Base-by-base conservation (phyloP, 2,888 invertebrate species). In the Ochlodes sylvanus region DNA sequence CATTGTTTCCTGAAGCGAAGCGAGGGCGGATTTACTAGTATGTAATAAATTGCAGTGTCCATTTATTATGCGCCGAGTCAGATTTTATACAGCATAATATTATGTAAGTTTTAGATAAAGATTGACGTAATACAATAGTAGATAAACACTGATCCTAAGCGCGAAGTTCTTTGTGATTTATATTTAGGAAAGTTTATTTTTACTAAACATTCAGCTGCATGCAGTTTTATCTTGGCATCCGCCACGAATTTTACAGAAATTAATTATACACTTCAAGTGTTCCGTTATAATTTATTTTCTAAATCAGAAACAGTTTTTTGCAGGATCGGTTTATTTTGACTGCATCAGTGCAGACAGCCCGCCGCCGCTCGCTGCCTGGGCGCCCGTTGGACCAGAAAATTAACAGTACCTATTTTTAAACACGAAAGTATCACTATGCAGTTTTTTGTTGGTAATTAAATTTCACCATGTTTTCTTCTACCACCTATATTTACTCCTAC, bases 341-440 rank as follows among this genome's bases (percentile, higher is more conserved):
- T 63, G 41, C 47, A 50, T 14, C 62, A 54, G 50, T 70, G 74
- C 71, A 75, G 76, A 76, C 76, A 70, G 74, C 69, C 34, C 69
- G 76, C 75, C 75, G 75, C 73, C 72, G 52, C 38, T 5, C 27
- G 27, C 27, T 27, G 27, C 5, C 38, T 5, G 3, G 27, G 3
- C 5, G 27, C 5, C 27, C 72, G 52, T 12, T 38, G 10, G 38
- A 38, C 12, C 38, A 38, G 38, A 38, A 38, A 2, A 12, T 9
- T 38, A 38, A 38, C 10, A 34, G 34, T 34, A n/a, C 14, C 17
- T 47, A n/a, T 47, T 47, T 2, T 15, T 47, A 47, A 17, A 17
- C 10, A 42, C 15, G 44, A 47, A 47, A 47, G 15, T 7, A 47
- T 47, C 17, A 15, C 15, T 47, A 47, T 47, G 17, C 44, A 47